phyloP scores from a whole-genome alignment of 2,113 vertebrate species.

The Festucalex cinctus region DNA sequence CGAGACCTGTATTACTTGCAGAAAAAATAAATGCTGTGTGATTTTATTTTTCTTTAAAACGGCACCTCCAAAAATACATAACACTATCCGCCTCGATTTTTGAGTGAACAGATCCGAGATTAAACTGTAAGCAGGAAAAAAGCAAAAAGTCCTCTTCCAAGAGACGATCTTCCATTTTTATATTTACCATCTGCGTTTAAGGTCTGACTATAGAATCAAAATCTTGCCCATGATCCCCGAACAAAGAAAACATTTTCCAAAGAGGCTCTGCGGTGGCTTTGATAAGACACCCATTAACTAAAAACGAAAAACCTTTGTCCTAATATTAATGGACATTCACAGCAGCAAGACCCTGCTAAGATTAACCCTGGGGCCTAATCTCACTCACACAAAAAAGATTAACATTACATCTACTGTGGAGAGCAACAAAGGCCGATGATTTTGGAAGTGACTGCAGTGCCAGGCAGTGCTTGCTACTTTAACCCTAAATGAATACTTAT shows the following conservation, averaged over 20 bases:
- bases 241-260: slow-evolving; percentile 48
- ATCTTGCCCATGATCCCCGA: slow-evolving; percentile 26
- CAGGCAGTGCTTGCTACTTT: background rate
- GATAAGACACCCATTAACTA: slow-evolving; percentile 42
- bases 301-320: slow-evolving; percentile 28
- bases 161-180: background rate
- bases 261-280: slow-evolving; percentile 38
- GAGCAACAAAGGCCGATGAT: slow-evolving; percentile 28
- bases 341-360: slow-evolving; percentile 29
- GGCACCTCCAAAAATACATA: background rate
- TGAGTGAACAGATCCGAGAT: background rate
- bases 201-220: slow-evolving; percentile 41
- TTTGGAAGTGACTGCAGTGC: slow-evolving; percentile 6
- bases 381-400: slow-evolving; percentile 45
- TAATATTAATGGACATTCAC: slow-evolving; percentile 41
- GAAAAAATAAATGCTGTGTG: background rate
- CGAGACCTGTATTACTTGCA: background rate
- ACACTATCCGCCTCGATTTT: background rate
- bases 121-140: background rate
- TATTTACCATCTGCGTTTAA: slow-evolving; percentile 48
- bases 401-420: slow-evolving; percentile 14
- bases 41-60: too few relatives aligned
- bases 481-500: background rate
- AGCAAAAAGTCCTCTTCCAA: background rate
- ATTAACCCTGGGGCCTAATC: slow-evolving; percentile 51